Percentiles rank a stretch among this genome's conserved stretches.
phyloP scores from a whole-genome alignment of 2,888 invertebrate genomes.

The Bellardia bayeri region DNA sequence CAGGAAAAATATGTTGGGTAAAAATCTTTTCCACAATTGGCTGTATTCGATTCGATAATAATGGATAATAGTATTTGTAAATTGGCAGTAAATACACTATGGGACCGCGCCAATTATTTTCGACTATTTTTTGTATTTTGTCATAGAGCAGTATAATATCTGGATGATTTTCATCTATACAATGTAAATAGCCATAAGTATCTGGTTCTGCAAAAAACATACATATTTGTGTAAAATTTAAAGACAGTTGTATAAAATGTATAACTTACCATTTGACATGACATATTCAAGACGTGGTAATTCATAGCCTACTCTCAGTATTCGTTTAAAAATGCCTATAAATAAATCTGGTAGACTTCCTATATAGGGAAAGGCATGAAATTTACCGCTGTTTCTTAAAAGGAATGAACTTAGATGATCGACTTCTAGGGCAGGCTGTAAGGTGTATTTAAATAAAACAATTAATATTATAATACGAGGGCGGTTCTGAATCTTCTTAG shows the following conservation, averaged over 20 bases:
- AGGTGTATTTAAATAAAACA: no score
- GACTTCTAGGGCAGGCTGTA: slow-evolving; percentile 76
- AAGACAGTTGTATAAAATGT: not conserved
- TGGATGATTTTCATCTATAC: slow-evolving; percentile 80
- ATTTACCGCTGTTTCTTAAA: slow-evolving; percentile 79
- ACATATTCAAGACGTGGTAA: slow-evolving; percentile 83
- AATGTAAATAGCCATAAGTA: slow-evolving; percentile 80
- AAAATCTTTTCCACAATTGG: slow-evolving; percentile 82
- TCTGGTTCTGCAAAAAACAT: slow-evolving; percentile 76
- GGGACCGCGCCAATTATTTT: slow-evolving; percentile 82
- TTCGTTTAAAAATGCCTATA: slow-evolving; percentile 80
- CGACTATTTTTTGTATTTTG: slow-evolving; percentile 80
- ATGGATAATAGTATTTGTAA: slow-evolving; percentile 83
- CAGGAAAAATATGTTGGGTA: slow-evolving; percentile 80
- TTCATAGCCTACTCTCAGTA: slow-evolving; percentile 83
- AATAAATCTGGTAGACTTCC: slow-evolving; percentile 81
- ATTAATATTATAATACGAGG: no score
- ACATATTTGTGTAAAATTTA: not conserved
- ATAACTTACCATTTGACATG: slow-evolving; percentile 81
- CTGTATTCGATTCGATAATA: slow-evolving; percentile 81
- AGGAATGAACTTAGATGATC: slow-evolving; percentile 79
- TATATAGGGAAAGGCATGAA: slow-evolving; percentile 83
- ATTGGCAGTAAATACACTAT: slow-evolving; percentile 83
- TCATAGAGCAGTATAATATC: slow-evolving; percentile 82
- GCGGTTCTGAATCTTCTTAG: no score